Percentiles rank a stretch among this genome's conserved stretches.
phyloP scores from a whole-genome alignment of 2,113 vertebrate genomes.

The Nycticryphes semicollaris region DNA sequence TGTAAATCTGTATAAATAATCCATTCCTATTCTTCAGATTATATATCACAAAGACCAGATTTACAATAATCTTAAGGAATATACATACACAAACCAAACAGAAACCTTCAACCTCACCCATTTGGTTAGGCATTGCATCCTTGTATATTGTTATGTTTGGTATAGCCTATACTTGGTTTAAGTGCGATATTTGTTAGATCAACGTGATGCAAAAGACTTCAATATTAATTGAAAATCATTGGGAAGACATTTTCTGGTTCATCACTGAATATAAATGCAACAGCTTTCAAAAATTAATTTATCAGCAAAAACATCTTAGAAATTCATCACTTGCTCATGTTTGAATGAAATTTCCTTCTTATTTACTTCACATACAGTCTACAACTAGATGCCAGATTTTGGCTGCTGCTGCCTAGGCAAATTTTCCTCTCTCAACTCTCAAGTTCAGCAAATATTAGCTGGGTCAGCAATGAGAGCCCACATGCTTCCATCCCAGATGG shows the following conservation, averaged over 20 bases:
- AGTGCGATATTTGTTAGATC: background rate
- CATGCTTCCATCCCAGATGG: background rate
- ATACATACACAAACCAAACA: background rate
- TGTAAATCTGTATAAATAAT: background rate
- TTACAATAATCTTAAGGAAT: background rate
- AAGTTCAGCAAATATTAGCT: background rate
- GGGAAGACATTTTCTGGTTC: background rate
- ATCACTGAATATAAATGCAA: background rate
- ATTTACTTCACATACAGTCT: background rate
- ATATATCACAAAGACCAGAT: background rate
- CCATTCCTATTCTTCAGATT: background rate
- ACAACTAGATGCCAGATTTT: background rate
- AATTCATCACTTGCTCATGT: background rate
- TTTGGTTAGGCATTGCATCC: rapidly evolving
- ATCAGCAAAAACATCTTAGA: background rate
- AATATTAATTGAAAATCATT: background rate
- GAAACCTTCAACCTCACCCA: background rate
- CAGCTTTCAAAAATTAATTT: background rate
- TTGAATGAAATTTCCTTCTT: background rate
- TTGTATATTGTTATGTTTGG: background rate
- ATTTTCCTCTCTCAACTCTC: background rate
- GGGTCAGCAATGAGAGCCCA: background rate
- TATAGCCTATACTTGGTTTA: background rate
- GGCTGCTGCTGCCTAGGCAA: background rate
- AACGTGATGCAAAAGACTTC: background rate